phyloP scores from a whole-genome alignment of 1,140 invertebrate genomes.

The Thrips palmi region DNA sequence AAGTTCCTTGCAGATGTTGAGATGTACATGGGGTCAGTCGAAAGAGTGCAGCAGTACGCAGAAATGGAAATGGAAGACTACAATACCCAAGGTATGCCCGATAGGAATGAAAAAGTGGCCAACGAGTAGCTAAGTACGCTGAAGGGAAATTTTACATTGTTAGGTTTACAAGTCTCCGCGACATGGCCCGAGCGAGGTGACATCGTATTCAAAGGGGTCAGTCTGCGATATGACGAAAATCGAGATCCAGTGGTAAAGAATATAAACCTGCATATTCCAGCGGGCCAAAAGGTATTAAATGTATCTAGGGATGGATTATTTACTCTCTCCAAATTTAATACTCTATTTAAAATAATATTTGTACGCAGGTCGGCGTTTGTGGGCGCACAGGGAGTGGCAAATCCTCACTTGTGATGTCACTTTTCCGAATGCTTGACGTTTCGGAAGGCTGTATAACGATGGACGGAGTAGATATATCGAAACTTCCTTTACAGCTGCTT shows the following conservation, averaged over 20 bases:
- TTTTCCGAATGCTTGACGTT: constrained; percentile 44
- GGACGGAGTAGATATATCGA: constrained; percentile 42
- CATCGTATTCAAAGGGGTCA: constrained; percentile 48
- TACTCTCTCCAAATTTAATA: not conserved
- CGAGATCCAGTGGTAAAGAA: constrained; percentile 39
- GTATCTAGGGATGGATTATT: not conserved
- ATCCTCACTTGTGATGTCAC: constrained; percentile 48
- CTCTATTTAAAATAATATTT: constrained; percentile 5
- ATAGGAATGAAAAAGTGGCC: too few species aligned
- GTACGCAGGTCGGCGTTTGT: constrained; percentile 49
- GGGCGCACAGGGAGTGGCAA: constrained; percentile 66
- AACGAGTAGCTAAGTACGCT: not conserved
- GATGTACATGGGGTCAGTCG: constrained; percentile 59
- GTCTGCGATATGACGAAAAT: constrained; percentile 39
- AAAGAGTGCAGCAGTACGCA: constrained; percentile 43
- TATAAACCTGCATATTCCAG: constrained; percentile 37
- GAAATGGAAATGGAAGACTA: constrained; percentile 36
- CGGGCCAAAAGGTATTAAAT: constrained; percentile 42
- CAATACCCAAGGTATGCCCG: constrained; percentile 14
- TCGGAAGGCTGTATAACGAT: constrained; percentile 42
- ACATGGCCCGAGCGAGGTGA: constrained; percentile 50
- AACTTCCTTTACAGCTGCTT: constrained; percentile 47
- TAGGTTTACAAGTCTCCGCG: constrained; percentile 20
- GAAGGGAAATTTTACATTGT: constrained; percentile 3
- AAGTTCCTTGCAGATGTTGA: constrained; percentile 61